Conservation (phyloP, 2,888 invertebrate genomes). For the Tipula unca region DNA sequence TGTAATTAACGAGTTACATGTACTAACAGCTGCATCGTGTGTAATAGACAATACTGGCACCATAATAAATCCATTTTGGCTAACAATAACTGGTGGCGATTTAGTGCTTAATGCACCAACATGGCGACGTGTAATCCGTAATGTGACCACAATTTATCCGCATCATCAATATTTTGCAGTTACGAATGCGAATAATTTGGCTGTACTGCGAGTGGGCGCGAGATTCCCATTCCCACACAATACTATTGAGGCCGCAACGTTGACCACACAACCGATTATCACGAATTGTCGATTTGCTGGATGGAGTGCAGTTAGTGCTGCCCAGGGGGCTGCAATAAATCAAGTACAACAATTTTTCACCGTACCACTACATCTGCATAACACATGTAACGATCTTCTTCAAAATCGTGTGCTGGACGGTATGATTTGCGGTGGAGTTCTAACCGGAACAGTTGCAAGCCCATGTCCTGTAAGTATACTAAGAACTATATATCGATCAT, state of each 20-base stretch:
- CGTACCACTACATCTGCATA: conserved; percentile 19
- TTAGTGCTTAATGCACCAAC: conserved; percentile 22
- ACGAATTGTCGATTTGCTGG: conserved; percentile 24
- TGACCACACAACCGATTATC: conserved; percentile 22
- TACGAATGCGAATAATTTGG: conserved; percentile 22
- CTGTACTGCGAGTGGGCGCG: conserved; percentile 19
- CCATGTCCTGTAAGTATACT: conserved; percentile 19
- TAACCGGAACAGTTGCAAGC: not conserved
- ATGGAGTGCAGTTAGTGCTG: conserved; percentile 15
- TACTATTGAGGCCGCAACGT: conserved; percentile 22
- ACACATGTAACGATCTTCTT: conserved; percentile 21
- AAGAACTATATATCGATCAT: not conserved
- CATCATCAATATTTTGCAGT: conserved; percentile 22
- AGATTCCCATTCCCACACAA: conserved; percentile 22
- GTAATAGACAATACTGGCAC: conserved; percentile 9
- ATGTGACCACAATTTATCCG: conserved; percentile 22
- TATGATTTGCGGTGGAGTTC: conserved; percentile 23
- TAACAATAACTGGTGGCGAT: conserved; percentile 24
- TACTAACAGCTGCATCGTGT: conserved; percentile 24
- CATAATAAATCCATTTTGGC: conserved; percentile 23
- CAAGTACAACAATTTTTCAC: not conserved
- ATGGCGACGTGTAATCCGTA: conserved; percentile 21
- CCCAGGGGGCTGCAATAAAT: not conserved
- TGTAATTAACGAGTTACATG: conserved; percentile 20
- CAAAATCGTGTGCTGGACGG: conserved; percentile 17